Evolutionary conservation across 1,140 invertebrate species (phyloP), one percentile per base, ranked within the genome.

Genomic region (Microplitis mediator): DNA sequence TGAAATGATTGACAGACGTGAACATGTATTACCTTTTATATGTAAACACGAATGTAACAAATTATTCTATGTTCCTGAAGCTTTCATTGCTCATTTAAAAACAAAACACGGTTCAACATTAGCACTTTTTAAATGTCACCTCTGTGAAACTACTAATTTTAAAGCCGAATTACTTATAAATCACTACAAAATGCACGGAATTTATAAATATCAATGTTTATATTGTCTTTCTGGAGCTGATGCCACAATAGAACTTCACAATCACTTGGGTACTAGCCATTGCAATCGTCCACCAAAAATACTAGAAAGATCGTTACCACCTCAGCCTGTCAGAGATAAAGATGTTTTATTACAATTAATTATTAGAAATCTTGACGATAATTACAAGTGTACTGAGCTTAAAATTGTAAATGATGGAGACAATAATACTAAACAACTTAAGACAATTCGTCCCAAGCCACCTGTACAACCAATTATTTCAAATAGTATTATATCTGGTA

Each of bases 151-250:
- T 36, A 64, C 50, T 9, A 72, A 14, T 0, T n/a, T 39, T 11
- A 79, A 72, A 60, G 61, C 81, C n/a, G 75, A 81, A 11, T 70
- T 76, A 5, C 70, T 88, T 0, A 76, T 87, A 3, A 34, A 45
- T 81, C 87, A 88, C 71, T 88, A 89, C 71, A 86, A 85, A 31
- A 36, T 71, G 4, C 89, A 90, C 60, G 82, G 82, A 8, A 83
- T 86, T 73, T 84, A 83, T 36, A 88, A 86, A 34, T 89, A 83
- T 58, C 89, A 90, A 62, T 90, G 89, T 63, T 77, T 87, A 2
- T 89, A 89, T 72, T 90, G 89, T 71, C 39, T 84, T 8, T 80
- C 81, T 76, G 89, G 89, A 5, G 74, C 84, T 3, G 80, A 87
- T n/a, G 79, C 75, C 5, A 71, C 82, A 3, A 75, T 77, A 11